Conservation (phyloP, 2,888 invertebrate species). For the Dromius quadrimaculatus region DNA sequence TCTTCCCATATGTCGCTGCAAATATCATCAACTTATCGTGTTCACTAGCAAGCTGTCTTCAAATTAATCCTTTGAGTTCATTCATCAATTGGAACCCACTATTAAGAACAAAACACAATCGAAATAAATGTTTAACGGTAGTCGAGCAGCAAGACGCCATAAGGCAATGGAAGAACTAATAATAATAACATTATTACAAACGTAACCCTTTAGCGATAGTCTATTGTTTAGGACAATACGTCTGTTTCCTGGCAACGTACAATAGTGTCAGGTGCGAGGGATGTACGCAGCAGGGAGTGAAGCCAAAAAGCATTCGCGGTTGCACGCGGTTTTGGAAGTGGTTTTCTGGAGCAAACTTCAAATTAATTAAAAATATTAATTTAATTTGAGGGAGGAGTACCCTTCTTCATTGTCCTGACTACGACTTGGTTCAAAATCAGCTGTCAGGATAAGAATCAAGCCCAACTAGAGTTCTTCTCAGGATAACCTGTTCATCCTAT, state of each 20-base stretch:
- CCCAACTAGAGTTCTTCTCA: too few relatives aligned
- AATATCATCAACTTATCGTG: neutral
- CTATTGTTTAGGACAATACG: slow-evolving; percentile 24
- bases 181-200: slow-evolving; percentile 34
- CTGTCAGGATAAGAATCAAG: too few relatives aligned
- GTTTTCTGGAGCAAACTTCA: neutral
- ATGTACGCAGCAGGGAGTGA: neutral
- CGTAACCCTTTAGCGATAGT: slow-evolving; percentile 15
- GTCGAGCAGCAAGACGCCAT: slow-evolving; percentile 11
- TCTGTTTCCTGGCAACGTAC: slow-evolving; percentile 15
- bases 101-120: slow-evolving; percentile 22
- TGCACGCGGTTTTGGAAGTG: neutral
- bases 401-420: too few relatives aligned
- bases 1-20: neutral
- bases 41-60: neutral
- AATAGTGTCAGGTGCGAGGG: slow-evolving; percentile 13
- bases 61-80: slow-evolving; percentile 3
- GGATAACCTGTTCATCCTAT: too few relatives aligned
- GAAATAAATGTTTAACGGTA: slow-evolving; percentile 9
- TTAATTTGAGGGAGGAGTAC: too few relatives aligned
- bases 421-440: too few relatives aligned
- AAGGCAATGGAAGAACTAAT: slow-evolving; percentile 9
- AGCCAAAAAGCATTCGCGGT: slow-evolving; percentile 5
- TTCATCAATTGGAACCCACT: neutral
- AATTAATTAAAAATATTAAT: too few relatives aligned